phyloP scores from a whole-genome alignment of 2,888 invertebrate species.

The Orchesella flavescens region DNA sequence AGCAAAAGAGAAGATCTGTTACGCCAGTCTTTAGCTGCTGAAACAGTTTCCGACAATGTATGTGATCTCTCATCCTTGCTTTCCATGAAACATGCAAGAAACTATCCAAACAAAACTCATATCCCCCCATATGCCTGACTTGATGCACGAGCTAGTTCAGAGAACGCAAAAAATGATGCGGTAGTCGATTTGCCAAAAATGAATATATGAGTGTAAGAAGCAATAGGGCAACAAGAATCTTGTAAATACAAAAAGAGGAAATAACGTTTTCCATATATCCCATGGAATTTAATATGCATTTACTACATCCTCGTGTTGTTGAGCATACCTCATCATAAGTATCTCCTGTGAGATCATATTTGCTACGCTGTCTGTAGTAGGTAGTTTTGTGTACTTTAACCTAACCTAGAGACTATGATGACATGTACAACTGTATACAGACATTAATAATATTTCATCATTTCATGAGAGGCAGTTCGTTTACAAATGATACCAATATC shows the following conservation, averaged over 20 bases:
- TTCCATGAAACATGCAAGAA: conserved; percentile 31
- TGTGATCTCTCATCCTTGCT: conserved; percentile 36
- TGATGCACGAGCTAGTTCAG: not conserved
- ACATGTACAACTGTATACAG: no score
- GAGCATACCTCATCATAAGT: no score
- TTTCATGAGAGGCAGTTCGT: no score
- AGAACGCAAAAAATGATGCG: conserved; percentile 29
- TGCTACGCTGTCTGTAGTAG: no score
- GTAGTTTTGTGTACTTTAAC: no score
- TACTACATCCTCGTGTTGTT: no score
- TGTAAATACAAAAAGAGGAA: conserved; percentile 40
- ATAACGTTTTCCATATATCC: conserved; percentile 9
- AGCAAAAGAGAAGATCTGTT: not conserved
- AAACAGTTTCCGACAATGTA: conserved; percentile 42
- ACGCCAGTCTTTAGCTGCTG: conserved; percentile 12
- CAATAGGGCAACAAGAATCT: conserved; percentile 36
- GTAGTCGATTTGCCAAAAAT: conserved; percentile 51
- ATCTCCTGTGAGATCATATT: no score
- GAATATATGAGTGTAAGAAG: conserved; percentile 35
- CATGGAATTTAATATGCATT: no score
- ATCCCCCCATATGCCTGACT: no score
- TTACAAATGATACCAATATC: no score
- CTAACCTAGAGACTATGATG: no score
- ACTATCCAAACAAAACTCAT: not conserved
- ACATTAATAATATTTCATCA: no score